Base-by-base conservation (phyloP, 2,888 invertebrate genomes). In the Globia sparganii region DNA sequence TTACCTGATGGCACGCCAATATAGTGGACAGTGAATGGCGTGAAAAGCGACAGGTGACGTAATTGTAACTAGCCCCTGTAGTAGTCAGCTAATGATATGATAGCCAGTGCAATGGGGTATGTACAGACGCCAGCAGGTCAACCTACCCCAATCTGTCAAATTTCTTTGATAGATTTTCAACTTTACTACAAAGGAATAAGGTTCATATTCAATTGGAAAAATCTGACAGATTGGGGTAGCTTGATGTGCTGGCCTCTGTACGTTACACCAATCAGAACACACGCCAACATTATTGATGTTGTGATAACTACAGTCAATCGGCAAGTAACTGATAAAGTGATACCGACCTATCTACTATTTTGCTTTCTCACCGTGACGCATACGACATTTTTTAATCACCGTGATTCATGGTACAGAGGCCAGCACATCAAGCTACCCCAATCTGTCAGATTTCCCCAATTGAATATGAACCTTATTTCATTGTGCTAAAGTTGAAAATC, bases 261-360 rank as follows among this genome's bases (percentile, higher is more conserved):
- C 28, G 25, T 0, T 46, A 28, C 64, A 56, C 46, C 70, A 37
- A n/a, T 53, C 62, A 31, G 43, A 6, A 8, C 25, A 43, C 56
- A 15, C 46, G 21, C 25, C 15, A 6, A 37, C n/a, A 62, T n/a
- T 71, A 71, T 21, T n/a, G 78, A 59, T 67, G 31, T 69, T 43
- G 28, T 28, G 70, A 31, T 78, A 53, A 11, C 25, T 11, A 53
- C 21, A 56, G 62, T 3, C 46, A 58, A 78, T 78, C 71, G 56
- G 40, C n/a, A n/a, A n/a, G n/a, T 56, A 58, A 28, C 49, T 31
- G 78, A 78, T 78, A 71, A 37, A 56, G 21, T 31, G 71, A 58
- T 77, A 78, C 31, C 37, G 37, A 6, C 31, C 25, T 9, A 49
- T 49, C 56, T 76, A n/a, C 31, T 43, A 66, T 2, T 67, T 56